Conservation (phyloP, 64 coral and sea anemone species). For the Pocillopora verrucosa region DNA sequence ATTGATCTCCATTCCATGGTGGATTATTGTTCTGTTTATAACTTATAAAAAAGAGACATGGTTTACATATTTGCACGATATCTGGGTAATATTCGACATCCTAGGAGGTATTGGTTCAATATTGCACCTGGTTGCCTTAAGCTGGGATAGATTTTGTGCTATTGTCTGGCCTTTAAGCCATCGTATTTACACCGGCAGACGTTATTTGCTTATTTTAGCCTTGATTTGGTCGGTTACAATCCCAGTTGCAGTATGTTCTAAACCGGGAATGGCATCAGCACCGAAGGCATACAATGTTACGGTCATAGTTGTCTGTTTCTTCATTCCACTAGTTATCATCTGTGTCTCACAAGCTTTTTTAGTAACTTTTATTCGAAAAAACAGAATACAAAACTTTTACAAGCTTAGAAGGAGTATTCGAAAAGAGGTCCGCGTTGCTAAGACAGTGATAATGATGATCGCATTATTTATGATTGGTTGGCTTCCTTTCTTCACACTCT, state of each 20-base stretch:
- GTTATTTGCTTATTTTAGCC: constrained; percentile 34
- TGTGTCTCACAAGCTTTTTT: constrained; percentile 52
- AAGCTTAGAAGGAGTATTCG: constrained; percentile 22
- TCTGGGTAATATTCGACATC: constrained; percentile 80
- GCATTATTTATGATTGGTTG: constrained; percentile 61
- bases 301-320: constrained; percentile 56
- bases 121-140: constrained; percentile 67
- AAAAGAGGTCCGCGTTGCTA: constrained; percentile 47
- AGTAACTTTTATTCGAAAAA: constrained; percentile 37
- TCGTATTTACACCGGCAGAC: constrained; percentile 52
- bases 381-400: constrained; percentile 18
- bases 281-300: constrained; percentile 55
- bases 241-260: constrained; percentile 36
- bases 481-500: constrained; percentile 69
- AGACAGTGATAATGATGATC: constrained; percentile 68
- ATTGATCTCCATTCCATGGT: constrained; percentile 67
- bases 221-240: constrained; percentile 53
- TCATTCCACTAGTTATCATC: constrained; percentile 48
- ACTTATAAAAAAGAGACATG: constrained; percentile 14
- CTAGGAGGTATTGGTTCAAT: constrained; percentile 76
- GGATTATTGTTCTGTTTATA: constrained; percentile 52
- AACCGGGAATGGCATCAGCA: constrained; percentile 37
- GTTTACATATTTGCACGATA: constrained; percentile 53
- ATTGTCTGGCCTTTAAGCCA: constrained; percentile 77
- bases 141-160: constrained; percentile 77